These are phyloP conservation scores for Melanostoma mellinum DNA, from an alignment of 2,888 invertebrate species.

Conservation along the genomic window DNA sequence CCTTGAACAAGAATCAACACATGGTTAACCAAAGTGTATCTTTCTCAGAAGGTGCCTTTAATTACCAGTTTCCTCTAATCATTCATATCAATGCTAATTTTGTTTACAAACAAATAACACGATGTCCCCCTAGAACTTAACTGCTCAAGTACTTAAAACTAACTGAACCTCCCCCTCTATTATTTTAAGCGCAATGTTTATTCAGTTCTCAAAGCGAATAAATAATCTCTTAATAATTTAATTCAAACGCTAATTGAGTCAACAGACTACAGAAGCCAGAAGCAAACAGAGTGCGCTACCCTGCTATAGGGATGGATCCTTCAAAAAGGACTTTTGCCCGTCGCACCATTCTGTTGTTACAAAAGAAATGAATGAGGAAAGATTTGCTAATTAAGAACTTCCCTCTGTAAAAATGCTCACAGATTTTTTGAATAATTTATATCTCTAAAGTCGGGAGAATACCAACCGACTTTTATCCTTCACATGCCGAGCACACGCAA, in stretches of 20 bases:
- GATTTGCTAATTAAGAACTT: conserved; percentile 19
- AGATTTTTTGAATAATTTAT: conserved; percentile 27
- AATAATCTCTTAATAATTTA: background rate
- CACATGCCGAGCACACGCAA: background rate
- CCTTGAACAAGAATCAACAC: no score
- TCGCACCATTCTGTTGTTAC: no score
- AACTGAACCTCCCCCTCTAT: background rate
- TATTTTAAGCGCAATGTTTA: conserved; percentile 1
- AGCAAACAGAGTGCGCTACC: background rate
- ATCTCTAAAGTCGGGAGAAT: conserved; percentile 14
- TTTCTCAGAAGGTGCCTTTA: background rate
- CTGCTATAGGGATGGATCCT: background rate
- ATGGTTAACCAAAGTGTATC: background rate
- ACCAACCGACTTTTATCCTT: background rate
- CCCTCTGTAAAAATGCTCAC: background rate
- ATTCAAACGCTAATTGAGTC: conserved; percentile 10
- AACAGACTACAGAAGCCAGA: background rate
- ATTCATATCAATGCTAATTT: background rate
- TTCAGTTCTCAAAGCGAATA: background rate
- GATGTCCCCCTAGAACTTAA: background rate
- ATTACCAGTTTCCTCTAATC: conserved; percentile 11
- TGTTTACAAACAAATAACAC: background rate
- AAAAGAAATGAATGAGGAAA: background rate
- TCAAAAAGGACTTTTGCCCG: background rate
- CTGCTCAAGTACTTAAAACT: conserved; percentile 4